phyloP scores from a whole-genome alignment of 1,140 invertebrate species.

The Chionoecetes opilio region DNA sequence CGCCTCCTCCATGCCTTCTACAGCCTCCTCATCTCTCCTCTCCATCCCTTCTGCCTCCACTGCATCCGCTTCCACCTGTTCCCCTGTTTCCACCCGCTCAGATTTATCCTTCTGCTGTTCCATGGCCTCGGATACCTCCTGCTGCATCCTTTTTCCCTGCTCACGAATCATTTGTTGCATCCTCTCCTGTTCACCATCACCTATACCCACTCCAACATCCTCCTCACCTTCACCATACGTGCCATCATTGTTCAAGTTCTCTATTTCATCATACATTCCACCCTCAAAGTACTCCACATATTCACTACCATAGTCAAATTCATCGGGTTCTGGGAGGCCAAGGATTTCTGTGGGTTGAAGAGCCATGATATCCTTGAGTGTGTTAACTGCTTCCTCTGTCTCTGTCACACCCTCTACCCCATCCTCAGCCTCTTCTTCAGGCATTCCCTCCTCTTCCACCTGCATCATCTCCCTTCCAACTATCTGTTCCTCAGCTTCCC shows the following conservation, averaged over 20 bases:
- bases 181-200: constrained; percentile 36
- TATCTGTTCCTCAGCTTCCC: constrained; percentile 49
- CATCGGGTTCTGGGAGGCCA: constrained; percentile 68
- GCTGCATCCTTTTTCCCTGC: constrained; percentile 12
- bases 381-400: constrained; percentile 76
- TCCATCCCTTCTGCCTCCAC: constrained; percentile 39
- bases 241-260: constrained; percentile 52
- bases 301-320: constrained; percentile 70
- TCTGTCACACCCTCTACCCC: constrained; percentile 57
- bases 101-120: neutral
- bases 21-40: neutral
- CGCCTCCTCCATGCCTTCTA: no score
- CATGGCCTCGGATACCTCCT: constrained; percentile 37
- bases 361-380: constrained; percentile 73
- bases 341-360: constrained; percentile 76
- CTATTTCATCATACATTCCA: constrained; percentile 78
- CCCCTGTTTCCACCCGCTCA: constrained; percentile 36
- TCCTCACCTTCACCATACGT: constrained; percentile 41
- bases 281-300: constrained; percentile 78
- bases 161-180: constrained; percentile 14
- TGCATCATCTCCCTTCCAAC: constrained; percentile 47
- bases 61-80: constrained; percentile 33
- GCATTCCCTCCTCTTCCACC: constrained; percentile 59
- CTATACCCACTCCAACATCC: constrained; percentile 45
- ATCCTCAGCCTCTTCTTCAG: constrained; percentile 27